Percentiles rank a stretch among this genome's conserved stretches.
Conservation (phyloP, 1,140 invertebrate species). For the Leptinotarsa defecta region DNA sequence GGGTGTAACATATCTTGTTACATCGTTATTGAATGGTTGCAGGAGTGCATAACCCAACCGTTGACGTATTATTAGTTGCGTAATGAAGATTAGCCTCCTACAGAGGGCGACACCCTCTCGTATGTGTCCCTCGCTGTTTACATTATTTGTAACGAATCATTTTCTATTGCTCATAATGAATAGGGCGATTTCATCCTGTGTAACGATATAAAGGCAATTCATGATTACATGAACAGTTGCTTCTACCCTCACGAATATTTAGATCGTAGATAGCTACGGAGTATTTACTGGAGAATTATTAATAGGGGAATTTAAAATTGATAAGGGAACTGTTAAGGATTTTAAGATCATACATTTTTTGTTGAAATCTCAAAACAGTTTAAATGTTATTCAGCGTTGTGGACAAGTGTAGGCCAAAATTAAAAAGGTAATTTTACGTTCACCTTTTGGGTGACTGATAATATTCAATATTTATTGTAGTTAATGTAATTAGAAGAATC, state of each 20-base stretch:
- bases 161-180: conserved; percentile 42
- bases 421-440: no score
- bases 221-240: conserved; percentile 17
- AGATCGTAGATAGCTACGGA: conserved; percentile 1
- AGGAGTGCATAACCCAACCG: conserved; percentile 40
- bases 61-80: conserved; percentile 47
- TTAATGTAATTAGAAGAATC: no score
- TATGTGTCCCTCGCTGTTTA: conserved; percentile 39
- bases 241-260: conserved; percentile 12
- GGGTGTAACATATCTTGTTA: conserved; percentile 45
- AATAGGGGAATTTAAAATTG: no score
- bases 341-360: no score
- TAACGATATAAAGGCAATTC: conserved; percentile 38
- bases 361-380: no score
- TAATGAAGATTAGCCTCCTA: conserved; percentile 45
- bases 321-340: no score
- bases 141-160: conserved; percentile 47
- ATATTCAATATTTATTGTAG: no score
- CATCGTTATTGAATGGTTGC: conserved; percentile 38
- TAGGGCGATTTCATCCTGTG: conserved; percentile 40
- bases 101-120: conserved; percentile 38
- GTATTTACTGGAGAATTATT: neutral
- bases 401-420: no score
- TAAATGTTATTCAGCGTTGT: no score
- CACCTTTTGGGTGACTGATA: no score